Base-by-base conservation (phyloP, 2,113 vertebrate genomes). In the Elephantulus edwardii region DNA sequence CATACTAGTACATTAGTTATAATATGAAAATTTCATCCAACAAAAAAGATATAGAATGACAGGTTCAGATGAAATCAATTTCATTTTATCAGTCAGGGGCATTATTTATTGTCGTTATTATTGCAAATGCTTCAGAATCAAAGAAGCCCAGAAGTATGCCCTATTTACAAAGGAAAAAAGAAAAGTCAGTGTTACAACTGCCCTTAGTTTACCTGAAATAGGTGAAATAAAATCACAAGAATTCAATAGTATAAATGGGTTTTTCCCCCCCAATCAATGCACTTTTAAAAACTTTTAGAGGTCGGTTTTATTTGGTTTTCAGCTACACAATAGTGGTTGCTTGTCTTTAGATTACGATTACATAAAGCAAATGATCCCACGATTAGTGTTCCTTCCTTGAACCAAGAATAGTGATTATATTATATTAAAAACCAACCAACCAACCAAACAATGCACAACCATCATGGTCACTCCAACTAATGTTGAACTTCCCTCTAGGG, bases 71-170 rank as follows among this genome's bases (percentile, higher is more conserved):
- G 33, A 90, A 91, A 70, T 75, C 10, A 44, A 83, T 40, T 77
- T 58, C 58, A 54, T 42, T 82, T 89, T 20, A 35, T 66, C 79
- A 76, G 58, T 83, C 68, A 79, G n/a, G 33, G 22, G 42, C 20
- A 62, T 79, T 85, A n/a, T 56, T 8, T 76, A 86, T 90, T 84
- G 12, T 40, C 5, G 75, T 30, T 86, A 35, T 42, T 82, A 70
- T 6, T 20, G 14, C 44, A 87, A 92, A 54, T 85, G 16, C 46
- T 94, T 83, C 76, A 89, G 64, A 48, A 86, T 14, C 9, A 88
- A 79, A 58, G 20, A 58, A 76, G 11, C 1, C 20, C 70, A 81
- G 40, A 88, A 72, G 20, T 1, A 82, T 22, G n/a, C 12, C 14
- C 89, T 44, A 56, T 58, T 42, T n/a, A n/a, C n/a, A n/a, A n/a